Percentiles rank a stretch among this genome's conserved stretches.
These are phyloP conservation scores for Lampropteryx suffumata DNA, from an alignment of 2,888 invertebrate genomes.

Conservation along the genomic window DNA sequence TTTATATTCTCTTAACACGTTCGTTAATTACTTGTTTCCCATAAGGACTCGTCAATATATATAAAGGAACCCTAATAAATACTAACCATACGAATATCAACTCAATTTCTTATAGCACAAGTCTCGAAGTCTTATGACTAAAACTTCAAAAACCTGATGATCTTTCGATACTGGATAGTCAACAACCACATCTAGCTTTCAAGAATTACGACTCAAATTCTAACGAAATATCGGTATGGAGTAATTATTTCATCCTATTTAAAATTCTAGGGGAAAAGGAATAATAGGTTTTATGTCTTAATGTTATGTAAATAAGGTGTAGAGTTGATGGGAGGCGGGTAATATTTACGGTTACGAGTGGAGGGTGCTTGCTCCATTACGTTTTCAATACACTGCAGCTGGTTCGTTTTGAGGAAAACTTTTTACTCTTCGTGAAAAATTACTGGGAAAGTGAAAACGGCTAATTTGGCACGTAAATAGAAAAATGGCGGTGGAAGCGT, in stretches of 20 bases:
- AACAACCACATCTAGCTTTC: slow-evolving; percentile 5
- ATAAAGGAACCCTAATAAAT: slow-evolving; percentile 17
- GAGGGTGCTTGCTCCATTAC: slow-evolving; percentile 21
- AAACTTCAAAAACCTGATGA: slow-evolving; percentile 1
- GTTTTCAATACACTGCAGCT: slow-evolving; percentile 10
- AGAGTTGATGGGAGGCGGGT: slow-evolving; percentile 1
- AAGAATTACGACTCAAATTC: slow-evolving; percentile 17
- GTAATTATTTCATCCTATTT: slow-evolving; percentile 27
- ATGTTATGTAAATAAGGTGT: slow-evolving; percentile 3
- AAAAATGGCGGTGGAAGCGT: no score
- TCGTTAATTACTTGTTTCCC: slow-evolving; percentile 22
- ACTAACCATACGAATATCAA: not conserved
- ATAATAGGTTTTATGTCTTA: slow-evolving; percentile 8
- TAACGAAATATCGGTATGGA: not conserved
- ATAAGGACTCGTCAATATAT: slow-evolving; percentile 20
- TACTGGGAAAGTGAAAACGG: no score
- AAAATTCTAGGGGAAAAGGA: slow-evolving; percentile 17
- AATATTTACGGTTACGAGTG: slow-evolving; percentile 11
- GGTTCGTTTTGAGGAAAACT: slow-evolving; percentile 11
- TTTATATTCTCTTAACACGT: slow-evolving; percentile 26
- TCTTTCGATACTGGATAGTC: not conserved
- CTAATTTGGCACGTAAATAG: no score
- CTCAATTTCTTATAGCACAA: not conserved
- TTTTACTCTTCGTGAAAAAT: not conserved
- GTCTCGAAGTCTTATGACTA: not conserved